phyloP scores from a whole-genome alignment of 2,113 vertebrate species.

The Fukomys damarensis region DNA sequence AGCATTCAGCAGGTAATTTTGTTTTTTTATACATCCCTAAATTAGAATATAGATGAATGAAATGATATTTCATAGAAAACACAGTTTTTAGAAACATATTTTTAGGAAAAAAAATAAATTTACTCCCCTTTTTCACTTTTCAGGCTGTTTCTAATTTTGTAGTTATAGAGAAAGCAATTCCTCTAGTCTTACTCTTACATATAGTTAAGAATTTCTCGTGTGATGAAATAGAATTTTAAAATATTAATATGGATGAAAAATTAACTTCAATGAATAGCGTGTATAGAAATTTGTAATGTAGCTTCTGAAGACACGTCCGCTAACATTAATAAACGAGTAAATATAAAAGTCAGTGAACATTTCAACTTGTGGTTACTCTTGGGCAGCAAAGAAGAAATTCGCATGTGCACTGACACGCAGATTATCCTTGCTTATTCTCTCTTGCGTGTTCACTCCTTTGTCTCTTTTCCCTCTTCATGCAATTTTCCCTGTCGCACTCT shows the following conservation, averaged over 20 bases:
- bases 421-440: neutral
- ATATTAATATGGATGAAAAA: neutral
- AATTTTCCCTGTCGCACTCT: neutral
- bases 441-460: neutral
- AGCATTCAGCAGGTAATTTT: neutral
- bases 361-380: neutral
- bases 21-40: neutral
- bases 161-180: neutral
- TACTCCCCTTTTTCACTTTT: neutral
- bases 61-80: neutral
- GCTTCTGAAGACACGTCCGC: neutral
- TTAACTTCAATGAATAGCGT: neutral
- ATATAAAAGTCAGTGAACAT: neutral
- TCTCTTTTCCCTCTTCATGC: no score
- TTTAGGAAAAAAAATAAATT: neutral
- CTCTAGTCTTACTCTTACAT: neutral
- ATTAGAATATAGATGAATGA: neutral
- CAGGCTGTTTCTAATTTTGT: neutral
- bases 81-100: neutral
- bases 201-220: neutral
- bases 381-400: neutral
- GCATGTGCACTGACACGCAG: neutral
- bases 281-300: no score
- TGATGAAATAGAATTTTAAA: neutral
- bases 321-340: neutral